These are phyloP conservation scores for Origma solitaria DNA, from an alignment of 2,113 vertebrate species.

Conservation along the genomic window DNA sequence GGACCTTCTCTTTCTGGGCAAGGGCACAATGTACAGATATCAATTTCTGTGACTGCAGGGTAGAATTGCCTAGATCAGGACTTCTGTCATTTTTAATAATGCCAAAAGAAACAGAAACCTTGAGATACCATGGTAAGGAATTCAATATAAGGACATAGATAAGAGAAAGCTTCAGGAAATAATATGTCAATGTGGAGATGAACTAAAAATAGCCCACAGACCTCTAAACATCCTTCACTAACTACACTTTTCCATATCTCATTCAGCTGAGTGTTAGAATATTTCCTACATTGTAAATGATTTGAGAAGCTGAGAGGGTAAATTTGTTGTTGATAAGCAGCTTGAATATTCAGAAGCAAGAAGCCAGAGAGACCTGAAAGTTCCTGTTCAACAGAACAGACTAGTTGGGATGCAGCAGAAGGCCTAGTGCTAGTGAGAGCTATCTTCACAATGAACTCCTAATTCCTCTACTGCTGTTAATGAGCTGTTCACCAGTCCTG, in stretches of 20 bases:
- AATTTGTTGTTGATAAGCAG: background rate
- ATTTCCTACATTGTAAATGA: background rate
- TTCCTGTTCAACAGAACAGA: background rate
- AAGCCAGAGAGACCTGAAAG: background rate
- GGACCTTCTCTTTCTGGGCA: background rate
- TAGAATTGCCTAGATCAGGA: background rate
- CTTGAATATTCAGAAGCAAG: background rate
- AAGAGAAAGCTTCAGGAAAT: background rate
- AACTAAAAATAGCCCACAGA: background rate
- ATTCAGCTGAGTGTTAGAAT: background rate
- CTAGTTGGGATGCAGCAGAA: background rate
- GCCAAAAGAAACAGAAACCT: background rate
- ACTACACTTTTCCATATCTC: background rate
- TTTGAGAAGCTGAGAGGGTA: background rate
- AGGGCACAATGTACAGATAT: background rate
- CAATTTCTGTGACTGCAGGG: background rate
- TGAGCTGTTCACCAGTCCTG: background rate
- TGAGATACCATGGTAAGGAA: background rate
- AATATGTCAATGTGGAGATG: background rate
- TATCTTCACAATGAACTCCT: background rate
- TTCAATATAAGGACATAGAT: background rate
- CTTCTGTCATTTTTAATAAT: conserved; percentile 8
- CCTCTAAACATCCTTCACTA: background rate
- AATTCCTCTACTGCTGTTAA: background rate
- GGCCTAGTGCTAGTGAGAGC: background rate